phyloP scores from a whole-genome alignment of 2,888 invertebrate species.

The Oxytorus armatus region DNA sequence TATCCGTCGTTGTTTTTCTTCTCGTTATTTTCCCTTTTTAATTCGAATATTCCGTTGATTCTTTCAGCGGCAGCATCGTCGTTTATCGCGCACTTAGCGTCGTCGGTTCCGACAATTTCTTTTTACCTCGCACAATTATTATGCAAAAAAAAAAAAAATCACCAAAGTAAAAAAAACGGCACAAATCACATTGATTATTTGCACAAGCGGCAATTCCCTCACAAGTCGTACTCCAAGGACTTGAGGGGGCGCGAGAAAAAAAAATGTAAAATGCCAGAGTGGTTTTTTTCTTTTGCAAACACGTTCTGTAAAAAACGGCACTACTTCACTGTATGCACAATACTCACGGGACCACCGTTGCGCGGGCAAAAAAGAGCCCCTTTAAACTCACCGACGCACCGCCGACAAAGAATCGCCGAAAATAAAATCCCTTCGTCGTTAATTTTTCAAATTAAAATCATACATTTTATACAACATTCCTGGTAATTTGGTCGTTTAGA shows the following conservation, averaged over 20 bases:
- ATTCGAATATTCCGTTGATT: slow-evolving; percentile 2
- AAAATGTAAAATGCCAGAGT: not conserved
- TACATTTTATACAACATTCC: slow-evolving; percentile 35
- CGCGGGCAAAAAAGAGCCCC: not conserved
- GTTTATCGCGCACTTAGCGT: slow-evolving; percentile 1
- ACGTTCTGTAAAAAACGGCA: slow-evolving; percentile 1
- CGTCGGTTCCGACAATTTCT: slow-evolving; percentile 7
- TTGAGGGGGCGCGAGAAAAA: not conserved
- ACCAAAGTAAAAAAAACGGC: slow-evolving; percentile 13
- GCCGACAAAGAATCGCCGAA: slow-evolving; percentile 18
- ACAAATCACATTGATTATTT: slow-evolving; percentile 23
- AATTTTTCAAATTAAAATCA: not conserved
- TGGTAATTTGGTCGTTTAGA: not conserved
- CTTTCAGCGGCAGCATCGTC: slow-evolving; percentile 2
- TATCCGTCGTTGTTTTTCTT: no score
- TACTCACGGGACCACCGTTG: slow-evolving; percentile 25
- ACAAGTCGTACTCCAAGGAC: slow-evolving; percentile 18
- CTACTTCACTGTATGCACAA: slow-evolving; percentile 18
- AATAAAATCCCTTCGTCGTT: slow-evolving; percentile 27
- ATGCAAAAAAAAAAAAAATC: slow-evolving; percentile 4
- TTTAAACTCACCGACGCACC: slow-evolving; percentile 33
- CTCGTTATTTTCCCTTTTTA: no score
- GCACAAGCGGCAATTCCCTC: slow-evolving; percentile 9
- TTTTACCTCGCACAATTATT: slow-evolving; percentile 18
- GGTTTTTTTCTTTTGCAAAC: not conserved